Evolutionary conservation across 2,888 invertebrate species (phyloP).

Genomic region (Eupithecia subumbrata): DNA sequence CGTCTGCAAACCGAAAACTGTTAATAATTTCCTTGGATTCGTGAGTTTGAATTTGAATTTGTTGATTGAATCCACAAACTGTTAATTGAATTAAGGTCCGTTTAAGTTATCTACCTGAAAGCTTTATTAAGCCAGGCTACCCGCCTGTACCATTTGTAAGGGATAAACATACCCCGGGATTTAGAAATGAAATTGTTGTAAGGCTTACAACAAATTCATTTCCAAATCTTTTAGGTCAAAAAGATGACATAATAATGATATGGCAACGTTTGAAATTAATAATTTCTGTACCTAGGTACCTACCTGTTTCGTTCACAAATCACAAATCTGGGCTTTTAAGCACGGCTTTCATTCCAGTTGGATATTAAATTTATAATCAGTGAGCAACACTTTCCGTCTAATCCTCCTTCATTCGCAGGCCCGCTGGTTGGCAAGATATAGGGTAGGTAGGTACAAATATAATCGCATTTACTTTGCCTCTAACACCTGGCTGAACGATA

Average conservation of each 20-base stretch:
- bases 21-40: background rate
- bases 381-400: conserved; percentile 49
- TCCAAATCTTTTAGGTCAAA: background rate
- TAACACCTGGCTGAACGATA: conserved; percentile 47
- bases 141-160: background rate
- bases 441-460: conserved; percentile 35
- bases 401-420: conserved; percentile 48
- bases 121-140: conserved; percentile 24
- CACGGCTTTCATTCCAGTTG: conserved; percentile 39
- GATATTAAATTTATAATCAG: conserved; percentile 58
- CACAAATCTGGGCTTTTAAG: conserved; percentile 44
- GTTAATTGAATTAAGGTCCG: conserved; percentile 33
- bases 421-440: conserved; percentile 42
- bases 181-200: background rate
- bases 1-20: background rate
- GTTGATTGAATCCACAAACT: conserved; percentile 33
- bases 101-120: conserved; percentile 26
- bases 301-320: background rate
- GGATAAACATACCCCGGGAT: no score
- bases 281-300: background rate
- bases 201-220: background rate
- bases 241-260: background rate
- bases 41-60: conserved; percentile 6
- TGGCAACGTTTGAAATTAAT: background rate
- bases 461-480: conserved; percentile 49